These are phyloP conservation scores for Chauna torquata DNA, from an alignment of 2,113 vertebrate genomes.

Conservation along the genomic window DNA sequence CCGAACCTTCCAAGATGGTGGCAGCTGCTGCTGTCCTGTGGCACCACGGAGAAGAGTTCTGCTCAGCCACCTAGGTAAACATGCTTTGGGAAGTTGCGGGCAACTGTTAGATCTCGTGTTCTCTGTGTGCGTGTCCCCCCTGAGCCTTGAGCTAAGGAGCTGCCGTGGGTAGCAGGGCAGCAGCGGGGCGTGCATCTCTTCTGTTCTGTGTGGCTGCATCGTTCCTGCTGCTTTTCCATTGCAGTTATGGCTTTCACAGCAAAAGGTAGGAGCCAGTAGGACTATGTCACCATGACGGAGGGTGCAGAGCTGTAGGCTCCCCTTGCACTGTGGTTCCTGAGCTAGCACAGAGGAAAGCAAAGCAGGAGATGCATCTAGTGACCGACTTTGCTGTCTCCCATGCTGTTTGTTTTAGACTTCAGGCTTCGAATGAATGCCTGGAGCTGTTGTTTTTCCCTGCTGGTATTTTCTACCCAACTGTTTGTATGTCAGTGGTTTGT, in stretches of 20 bases:
- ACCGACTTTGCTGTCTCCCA: background rate
- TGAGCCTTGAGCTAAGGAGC: background rate
- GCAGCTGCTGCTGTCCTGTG: background rate
- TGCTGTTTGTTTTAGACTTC: background rate
- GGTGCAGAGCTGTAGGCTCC: background rate
- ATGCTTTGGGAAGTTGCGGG: background rate
- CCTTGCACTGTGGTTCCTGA: background rate
- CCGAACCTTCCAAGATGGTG: background rate
- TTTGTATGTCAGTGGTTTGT: background rate
- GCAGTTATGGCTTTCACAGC: background rate
- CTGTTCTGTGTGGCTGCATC: background rate
- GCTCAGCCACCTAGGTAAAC: background rate
- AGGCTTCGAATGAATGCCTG: background rate
- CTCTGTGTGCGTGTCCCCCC: rapidly evolving
- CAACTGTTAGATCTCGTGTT: background rate
- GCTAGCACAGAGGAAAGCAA: background rate
- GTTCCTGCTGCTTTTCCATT: background rate
- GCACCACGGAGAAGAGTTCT: background rate
- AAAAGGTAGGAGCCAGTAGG: background rate
- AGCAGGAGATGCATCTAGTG: background rate
- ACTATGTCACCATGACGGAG: background rate
- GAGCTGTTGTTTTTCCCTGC: background rate
- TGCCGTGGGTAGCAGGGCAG: too few relatives aligned
- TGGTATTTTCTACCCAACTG: background rate
- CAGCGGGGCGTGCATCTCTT: background rate